Conservation (phyloP, 2,888 invertebrate genomes). For the Euplagia quadripunctaria region DNA sequence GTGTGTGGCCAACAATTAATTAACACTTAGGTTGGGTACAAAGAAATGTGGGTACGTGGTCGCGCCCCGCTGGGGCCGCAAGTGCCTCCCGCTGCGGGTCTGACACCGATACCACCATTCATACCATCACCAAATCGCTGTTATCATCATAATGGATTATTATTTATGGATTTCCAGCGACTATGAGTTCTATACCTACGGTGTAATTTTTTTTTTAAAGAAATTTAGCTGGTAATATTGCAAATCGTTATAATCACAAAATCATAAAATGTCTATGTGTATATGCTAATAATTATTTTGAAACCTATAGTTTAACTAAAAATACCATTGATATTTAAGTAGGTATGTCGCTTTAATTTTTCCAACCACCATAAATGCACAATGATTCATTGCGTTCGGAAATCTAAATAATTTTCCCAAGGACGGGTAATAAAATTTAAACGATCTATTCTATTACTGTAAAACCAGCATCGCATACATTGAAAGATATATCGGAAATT, state of each 20-base stretch:
- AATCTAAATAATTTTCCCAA: conserved; percentile 35
- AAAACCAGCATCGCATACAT: conserved; percentile 71
- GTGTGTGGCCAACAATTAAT: conserved; percentile 75
- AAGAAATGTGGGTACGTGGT: conserved; percentile 61
- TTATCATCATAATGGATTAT: conserved; percentile 68
- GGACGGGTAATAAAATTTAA: conserved; percentile 56
- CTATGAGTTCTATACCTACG: conserved; percentile 56
- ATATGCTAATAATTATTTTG: background rate
- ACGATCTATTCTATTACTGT: conserved; percentile 53
- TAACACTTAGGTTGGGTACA: conserved; percentile 72
- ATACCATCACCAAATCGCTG: conserved; percentile 62
- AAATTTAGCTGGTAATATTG: too few species aligned
- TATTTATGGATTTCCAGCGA: conserved; percentile 62
- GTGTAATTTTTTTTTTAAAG: conserved; percentile 6
- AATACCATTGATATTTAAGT: background rate
- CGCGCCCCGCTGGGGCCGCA: conserved; percentile 57
- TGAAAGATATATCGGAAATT: conserved; percentile 81
- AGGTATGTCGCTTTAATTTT: background rate
- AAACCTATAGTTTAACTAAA: background rate
- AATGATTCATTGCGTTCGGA: conserved; percentile 27
- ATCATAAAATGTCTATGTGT: background rate
- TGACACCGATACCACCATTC: conserved; percentile 77
- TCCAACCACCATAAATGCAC: conserved; percentile 14
- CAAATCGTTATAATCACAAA: too few species aligned
- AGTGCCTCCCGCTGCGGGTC: conserved; percentile 61